Base-by-base conservation (phyloP, 1,140 invertebrate genomes). In the Drosophila elegans region DNA sequence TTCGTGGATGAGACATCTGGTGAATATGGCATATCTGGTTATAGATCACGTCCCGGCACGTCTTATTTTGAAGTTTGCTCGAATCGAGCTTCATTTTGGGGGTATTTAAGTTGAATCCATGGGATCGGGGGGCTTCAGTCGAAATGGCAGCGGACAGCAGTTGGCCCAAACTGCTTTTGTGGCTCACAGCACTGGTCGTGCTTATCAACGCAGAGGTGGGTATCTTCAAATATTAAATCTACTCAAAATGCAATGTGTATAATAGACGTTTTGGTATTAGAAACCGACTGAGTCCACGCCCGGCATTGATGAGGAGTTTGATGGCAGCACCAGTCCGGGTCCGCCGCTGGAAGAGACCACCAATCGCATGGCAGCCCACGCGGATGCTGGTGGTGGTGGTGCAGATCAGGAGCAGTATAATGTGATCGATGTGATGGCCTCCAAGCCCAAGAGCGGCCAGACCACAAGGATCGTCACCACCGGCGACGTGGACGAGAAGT, bases 391-490 rank as follows among this genome's bases (percentile, higher is more conserved):
- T 21, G 16, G 16, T 10, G 38, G 12, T 48, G n/a, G 11, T 3
- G 2, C n/a, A n/a, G n/a, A 6, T 34, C 59, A 9, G 36, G 56
- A 61, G 9, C 48, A 61, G 0, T 89, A 89, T 38, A 85, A 89
- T 51, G 74, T 89, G 0, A 69, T 89, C 10, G 84, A 89, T 69
- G 85, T 89, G 11, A 7, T 78, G 64, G 68, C 57, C 0, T 57
- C 79, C 32, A 80, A 49, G n/a, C 16, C 68, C 2, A 89, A 80
- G 13, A 91, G 36, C 12, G 90, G 90, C 6, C 84, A 81, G 34
- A 91, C 90, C 38, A 86, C 90, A 2, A 75, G 90, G 9, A 90
- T 91, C 51, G 83, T 74, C 27, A 91, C 90, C 45, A 80, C 77
- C 12, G 90, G 79, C 53, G 81, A 83, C 2, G 90, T 91, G 41